A percentile compares a stretch with the other conserved stretches of the same genome.
Evolutionary conservation across 2,113 vertebrate genomes (phyloP).

Genomic region (Phrynocephalus versicolor): DNA sequence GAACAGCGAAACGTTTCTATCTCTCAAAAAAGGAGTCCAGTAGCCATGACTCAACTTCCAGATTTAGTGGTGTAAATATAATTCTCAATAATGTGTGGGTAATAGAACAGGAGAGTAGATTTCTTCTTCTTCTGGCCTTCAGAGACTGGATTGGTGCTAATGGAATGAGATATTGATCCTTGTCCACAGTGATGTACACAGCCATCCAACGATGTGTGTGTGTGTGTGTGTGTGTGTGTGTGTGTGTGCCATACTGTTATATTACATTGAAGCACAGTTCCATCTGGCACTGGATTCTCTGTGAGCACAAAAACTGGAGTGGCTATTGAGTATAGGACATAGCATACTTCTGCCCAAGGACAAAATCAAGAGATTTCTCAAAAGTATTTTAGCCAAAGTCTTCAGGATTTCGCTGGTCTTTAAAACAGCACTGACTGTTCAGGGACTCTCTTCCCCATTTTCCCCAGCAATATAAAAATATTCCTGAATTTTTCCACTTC

Average conservation of each 20-base stretch:
- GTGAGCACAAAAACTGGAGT: conserved; percentile 12
- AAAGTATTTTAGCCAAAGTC: conserved; percentile 8
- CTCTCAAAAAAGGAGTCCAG: too few species aligned
- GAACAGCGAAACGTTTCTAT: too few species aligned
- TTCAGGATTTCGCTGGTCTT: neutral
- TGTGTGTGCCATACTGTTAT: neutral
- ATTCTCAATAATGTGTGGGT: neutral
- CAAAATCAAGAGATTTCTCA: conserved; percentile 32
- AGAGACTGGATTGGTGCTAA: neutral
- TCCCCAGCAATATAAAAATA: neutral
- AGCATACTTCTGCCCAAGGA: conserved; percentile 15
- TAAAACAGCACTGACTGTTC: too few species aligned
- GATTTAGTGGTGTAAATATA: conserved; percentile 22
- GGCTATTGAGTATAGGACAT: conserved; percentile 17
- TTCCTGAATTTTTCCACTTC: neutral
- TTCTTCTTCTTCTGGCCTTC: neutral
- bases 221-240: too few species aligned
- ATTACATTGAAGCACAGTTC: conserved; percentile 10
- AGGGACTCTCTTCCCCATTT: neutral
- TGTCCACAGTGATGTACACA: neutral
- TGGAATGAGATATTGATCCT: neutral
- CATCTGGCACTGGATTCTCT: conserved; percentile 7
- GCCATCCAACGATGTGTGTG: neutral
- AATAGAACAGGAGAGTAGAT: neutral
- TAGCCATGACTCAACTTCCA: too few species aligned